A percentile compares a stretch with the other conserved stretches of the same genome.
Evolutionary conservation across 2,113 vertebrate species (phyloP).

Genomic region (Lepus americanus): DNA sequence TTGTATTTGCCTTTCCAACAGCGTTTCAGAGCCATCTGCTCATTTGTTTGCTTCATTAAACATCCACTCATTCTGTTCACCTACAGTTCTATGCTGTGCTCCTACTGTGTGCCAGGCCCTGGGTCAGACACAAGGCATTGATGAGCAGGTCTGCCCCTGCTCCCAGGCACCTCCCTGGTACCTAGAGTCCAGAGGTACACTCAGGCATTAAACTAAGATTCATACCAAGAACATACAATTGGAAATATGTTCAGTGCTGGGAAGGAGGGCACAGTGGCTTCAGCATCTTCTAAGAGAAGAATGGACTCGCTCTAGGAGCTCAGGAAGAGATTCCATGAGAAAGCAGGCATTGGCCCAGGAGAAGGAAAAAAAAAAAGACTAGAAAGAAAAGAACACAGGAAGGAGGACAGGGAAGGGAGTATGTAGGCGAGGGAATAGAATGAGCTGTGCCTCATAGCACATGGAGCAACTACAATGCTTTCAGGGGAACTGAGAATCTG

Average conservation of each 20-base stretch:
- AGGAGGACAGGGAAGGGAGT: not conserved
- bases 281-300: not conserved
- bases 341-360: not conserved
- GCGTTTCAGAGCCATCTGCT: conserved; percentile 45
- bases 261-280: not conserved
- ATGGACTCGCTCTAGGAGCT: not conserved
- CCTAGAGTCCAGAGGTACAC: not conserved
- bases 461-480: not conserved
- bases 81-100: not conserved
- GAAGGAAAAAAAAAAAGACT: not conserved
- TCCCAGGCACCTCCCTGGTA: not conserved
- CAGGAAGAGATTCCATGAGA: not conserved
- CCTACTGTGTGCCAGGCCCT: not conserved
- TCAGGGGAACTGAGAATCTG: not conserved
- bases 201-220: not conserved
- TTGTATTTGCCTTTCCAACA: conserved; percentile 49
- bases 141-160: not conserved
- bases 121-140: not conserved
- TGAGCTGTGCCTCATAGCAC: rapidly evolving
- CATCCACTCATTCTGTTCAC: not conserved
- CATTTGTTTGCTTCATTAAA: not conserved
- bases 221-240: not conserved
- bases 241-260: not conserved
- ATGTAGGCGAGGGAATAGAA: not conserved
- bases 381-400: not conserved